Evolutionary conservation across 1,140 invertebrate species (phyloP), one percentile per base, ranked within the genome.

Genomic region (Oncopodura yosiiana): DNA sequence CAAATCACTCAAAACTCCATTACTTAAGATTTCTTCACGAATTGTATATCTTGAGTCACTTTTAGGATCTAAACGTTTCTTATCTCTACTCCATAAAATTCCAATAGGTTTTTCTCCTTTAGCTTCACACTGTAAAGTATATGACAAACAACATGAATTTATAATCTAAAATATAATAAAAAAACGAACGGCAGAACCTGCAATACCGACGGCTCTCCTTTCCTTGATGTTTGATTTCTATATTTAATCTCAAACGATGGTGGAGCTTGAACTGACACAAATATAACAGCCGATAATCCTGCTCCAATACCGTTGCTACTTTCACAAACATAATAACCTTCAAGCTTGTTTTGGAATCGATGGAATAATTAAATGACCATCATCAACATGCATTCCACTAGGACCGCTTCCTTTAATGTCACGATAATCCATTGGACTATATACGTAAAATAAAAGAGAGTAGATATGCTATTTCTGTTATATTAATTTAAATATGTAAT

Each of bases 101-200:
- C 88, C 88, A 68, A 97, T 87, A 23, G 93, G 92, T 75, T 91
- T 92, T 73, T 96, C 93, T 48, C 94, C 92, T 66, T 88, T 86
- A n/a, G 90, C 91, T 73, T 93, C 87, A 69, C 93, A 95, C 68
- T 94, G 87, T n/a, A n/a, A n/a, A n/a, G n/a, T n/a, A n/a, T n/a
- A n/a, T n/a, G n/a, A n/a, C n/a, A 9, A n/a, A 19, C 8, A 41
- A 41, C 18, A 41, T 8, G 16, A 19, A n/a, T 9, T 41, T 8
- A 41, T 9, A 41, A 41, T 14, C 8, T 41, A 41, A n/a, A 8
- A n/a, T 8, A n/a, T 14, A n/a, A 41, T n/a, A 41, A n/a, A n/a
- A n/a, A n/a, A n/a, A n/a, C n/a, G n/a, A n/a, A 45, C n/a, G n/a
- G n/a, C n/a, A n/a, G n/a, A n/a, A n/a, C n/a, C n/a, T 75, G 71